Base-by-base conservation (phyloP, 2,113 vertebrate genomes). In the Cairina moschata region DNA sequence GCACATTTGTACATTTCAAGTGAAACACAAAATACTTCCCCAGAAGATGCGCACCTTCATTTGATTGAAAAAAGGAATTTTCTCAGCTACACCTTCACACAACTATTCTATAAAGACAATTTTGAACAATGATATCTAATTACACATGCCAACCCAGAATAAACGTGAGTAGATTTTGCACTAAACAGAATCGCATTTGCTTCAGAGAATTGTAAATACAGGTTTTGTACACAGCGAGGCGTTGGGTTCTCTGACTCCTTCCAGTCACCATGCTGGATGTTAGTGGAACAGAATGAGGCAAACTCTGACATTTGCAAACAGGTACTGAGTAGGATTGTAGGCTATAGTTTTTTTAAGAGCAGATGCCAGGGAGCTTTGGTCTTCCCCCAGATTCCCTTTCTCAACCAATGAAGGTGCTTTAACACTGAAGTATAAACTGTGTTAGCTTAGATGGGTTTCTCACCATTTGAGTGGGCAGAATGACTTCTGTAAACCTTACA, bases 1-100 rank as follows among this genome's bases (percentile, higher is more conserved):
- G 75, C 92, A 97, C 90, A 95, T 97, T 94, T 97, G 93, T 94
- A 98, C 96, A 97, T 96, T 93, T 98, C 91, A 97, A 97, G 95
- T 97, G 90, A 95, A 95, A 97, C 92, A 94, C 17, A 94, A 88
- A 77, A 25, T 15, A 88, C 54, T 95, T 87, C 96, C 95, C 93
- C 95, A 38, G 72, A 67, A 55, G 26, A 96, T 68, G 79, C 1
- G 29, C 91, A 97, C 89, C 89, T 92, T 97, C 86, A 32, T 72
- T 68, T 95, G 96, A 96, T 36, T 91, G 95, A 94, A 94, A 93
- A 91, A 71, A 97, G 96, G 86, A 91, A 97, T 89, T 85, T 78
- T 80, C 85, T 83, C 72, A 80, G 69, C 66, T 46, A 82, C 2
- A 46, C 52, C 16, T 8, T 52, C 9, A 44, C 2, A 2, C 86